Conservation (phyloP, 1,140 invertebrate species). For the Magallana ariakensis region DNA sequence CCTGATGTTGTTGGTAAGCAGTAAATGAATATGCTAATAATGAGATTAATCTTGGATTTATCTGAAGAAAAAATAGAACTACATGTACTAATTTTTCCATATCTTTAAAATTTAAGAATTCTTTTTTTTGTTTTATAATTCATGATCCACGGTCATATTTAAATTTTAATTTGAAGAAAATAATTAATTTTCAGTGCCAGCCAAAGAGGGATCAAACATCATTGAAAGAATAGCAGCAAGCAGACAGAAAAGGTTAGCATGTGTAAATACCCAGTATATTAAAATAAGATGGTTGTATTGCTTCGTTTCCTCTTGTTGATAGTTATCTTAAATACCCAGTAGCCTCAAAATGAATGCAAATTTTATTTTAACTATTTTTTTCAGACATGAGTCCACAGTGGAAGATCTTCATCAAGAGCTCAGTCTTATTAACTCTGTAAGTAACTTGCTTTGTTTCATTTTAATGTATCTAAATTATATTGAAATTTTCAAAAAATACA, state of each 20-base stretch:
- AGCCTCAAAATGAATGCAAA: background rate
- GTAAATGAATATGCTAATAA: no score
- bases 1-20: constrained; percentile 76
- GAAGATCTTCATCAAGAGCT: constrained; percentile 78
- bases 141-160: no score
- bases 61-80: no score
- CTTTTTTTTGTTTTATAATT: no score
- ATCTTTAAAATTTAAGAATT: no score
- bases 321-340: no score
- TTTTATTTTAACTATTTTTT: constrained; percentile 42
- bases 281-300: no score
- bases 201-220: constrained; percentile 74
- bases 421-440: constrained; percentile 73
- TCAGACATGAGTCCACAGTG: constrained; percentile 75
- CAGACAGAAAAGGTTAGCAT: constrained; percentile 70
- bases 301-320: no score
- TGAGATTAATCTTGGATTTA: no score
- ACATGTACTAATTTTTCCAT: no score
- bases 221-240: constrained; percentile 75
- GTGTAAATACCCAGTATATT: background rate
- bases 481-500: background rate
- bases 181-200: constrained; percentile 65
- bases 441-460: constrained; percentile 39
- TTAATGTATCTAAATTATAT: background rate
- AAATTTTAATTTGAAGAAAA: background rate